Evolutionary conservation across 2,888 invertebrate genomes (phyloP), one percentile per base, ranked within the genome.

Genomic region (Ligdia adustata): DNA sequence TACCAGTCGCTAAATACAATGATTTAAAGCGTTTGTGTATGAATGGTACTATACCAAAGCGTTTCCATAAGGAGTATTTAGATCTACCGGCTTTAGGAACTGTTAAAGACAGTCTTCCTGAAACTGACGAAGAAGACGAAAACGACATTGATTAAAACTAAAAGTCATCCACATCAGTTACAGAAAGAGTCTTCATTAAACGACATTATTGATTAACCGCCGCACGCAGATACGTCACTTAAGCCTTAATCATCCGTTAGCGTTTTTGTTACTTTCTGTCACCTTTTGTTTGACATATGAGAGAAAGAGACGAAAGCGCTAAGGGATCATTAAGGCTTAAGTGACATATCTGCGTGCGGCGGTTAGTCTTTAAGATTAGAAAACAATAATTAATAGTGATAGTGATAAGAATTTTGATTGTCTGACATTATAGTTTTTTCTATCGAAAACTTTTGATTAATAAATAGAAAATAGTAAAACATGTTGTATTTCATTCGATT

Each of bases 11-110:
- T 11, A 18, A 26, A 28, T 18, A 18, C 18, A 38, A 20, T 39
- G 24, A 16, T 16, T 16, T 54, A 52, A 37, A 60, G 54, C 53
- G 51, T 54, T 38, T 35, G 18, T 33, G 22, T 41, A 20, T 16
- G 28, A 28, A 28, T 13, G 18, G 18, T 18, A 18, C 18, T n/a
- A n/a, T 18, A 18, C 18, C 18, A 18, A 18, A 18, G 18, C 18
- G 18, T 13, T 31, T 22, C 13, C 29, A 20, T 34, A 34, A 24
- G 22, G 24, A 34, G 34, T 34, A 34, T 34, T 34, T 34, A 34
- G 34, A 34, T 34, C 34, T 34, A 34, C 34, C 34, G 34, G 22
- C 34, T 34, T 34, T 34, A 34, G 34, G 24, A 34, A 34, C 34
- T 12, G 37, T 37, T 37, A 26, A 37, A 37, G 37, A 27, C 26